A percentile compares a stretch with the other conserved stretches of the same genome.
Evolutionary conservation across 35 echinoderm and acorn worm species (phyloP).

Genomic region (Apostichopus californicus): DNA sequence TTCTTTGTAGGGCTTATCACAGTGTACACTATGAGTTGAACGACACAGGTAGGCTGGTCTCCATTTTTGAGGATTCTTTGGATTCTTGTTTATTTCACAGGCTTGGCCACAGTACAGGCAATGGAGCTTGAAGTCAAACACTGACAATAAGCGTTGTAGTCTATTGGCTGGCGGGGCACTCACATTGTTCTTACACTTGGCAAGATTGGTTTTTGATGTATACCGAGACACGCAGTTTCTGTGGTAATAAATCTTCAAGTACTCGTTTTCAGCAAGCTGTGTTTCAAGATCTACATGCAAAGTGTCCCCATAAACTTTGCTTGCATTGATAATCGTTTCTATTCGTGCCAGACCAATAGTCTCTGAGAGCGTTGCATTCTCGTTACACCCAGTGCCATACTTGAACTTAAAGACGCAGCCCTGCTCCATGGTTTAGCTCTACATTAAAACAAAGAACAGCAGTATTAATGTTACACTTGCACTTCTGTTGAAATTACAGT

Average conservation of each 20-base stretch:
- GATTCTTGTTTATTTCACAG: slow-evolving; percentile 36
- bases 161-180: background rate
- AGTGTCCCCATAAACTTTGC: background rate
- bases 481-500: too few relatives aligned
- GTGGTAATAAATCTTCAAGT: background rate
- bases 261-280: background rate
- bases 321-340: background rate
- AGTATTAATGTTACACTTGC: too few relatives aligned
- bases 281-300: background rate
- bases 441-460: too few relatives aligned
- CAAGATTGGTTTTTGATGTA: background rate
- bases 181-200: background rate
- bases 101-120: slow-evolving; percentile 60
- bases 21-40: background rate
- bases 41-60: slow-evolving; percentile 33
- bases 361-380: too few relatives aligned
- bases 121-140: slow-evolving; percentile 55
- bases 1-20: background rate
- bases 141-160: slow-evolving; percentile 4
- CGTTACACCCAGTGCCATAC: too few relatives aligned
- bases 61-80: slow-evolving; percentile 54
- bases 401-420: too few relatives aligned
- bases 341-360: background rate
- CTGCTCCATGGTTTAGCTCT: too few relatives aligned
- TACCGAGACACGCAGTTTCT: background rate